Evolutionary conservation across 2,113 vertebrate species (phyloP).

Genomic region (Neofelis nebulosa): DNA sequence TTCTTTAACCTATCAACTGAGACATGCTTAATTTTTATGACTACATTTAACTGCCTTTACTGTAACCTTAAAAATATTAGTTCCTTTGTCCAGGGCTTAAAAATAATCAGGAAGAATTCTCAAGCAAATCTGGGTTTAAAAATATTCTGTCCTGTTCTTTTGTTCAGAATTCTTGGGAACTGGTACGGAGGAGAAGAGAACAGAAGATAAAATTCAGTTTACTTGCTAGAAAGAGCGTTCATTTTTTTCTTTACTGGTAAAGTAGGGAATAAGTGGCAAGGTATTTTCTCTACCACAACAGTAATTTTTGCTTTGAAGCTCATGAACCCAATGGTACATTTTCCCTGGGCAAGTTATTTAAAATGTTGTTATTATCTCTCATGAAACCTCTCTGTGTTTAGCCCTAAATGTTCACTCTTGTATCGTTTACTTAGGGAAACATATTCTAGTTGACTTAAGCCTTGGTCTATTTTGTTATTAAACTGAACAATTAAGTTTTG

Average conservation of each 20-base stretch:
- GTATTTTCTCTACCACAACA: not conserved
- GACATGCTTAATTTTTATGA: not conserved
- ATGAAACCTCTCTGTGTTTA: not conserved
- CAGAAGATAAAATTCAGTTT: not conserved
- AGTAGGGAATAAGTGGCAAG: not conserved
- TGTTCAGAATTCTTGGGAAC: not conserved
- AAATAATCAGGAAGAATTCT: constrained; percentile 35
- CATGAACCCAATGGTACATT: not conserved
- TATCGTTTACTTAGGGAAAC: not conserved
- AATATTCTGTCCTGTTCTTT: not conserved
- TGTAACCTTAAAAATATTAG: not conserved
- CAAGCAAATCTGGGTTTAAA: constrained; percentile 15
- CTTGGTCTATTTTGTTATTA: not conserved
- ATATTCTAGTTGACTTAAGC: not conserved
- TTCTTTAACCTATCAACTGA: not conserved
- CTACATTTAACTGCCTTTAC: not conserved
- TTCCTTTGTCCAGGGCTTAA: not conserved
- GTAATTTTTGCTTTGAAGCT: not conserved
- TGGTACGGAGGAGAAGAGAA: not conserved
- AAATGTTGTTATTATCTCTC: not conserved
- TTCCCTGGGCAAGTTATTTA: not conserved
- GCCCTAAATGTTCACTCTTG: not conserved
- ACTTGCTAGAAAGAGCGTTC: constrained; percentile 26
- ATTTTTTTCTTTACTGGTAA: not conserved
- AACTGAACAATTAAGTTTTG: not conserved